A percentile compares a stretch with the other conserved stretches of the same genome.
Conservation (phyloP, 1,140 invertebrate genomes). For the Panagrolaimus sp. region DNA sequence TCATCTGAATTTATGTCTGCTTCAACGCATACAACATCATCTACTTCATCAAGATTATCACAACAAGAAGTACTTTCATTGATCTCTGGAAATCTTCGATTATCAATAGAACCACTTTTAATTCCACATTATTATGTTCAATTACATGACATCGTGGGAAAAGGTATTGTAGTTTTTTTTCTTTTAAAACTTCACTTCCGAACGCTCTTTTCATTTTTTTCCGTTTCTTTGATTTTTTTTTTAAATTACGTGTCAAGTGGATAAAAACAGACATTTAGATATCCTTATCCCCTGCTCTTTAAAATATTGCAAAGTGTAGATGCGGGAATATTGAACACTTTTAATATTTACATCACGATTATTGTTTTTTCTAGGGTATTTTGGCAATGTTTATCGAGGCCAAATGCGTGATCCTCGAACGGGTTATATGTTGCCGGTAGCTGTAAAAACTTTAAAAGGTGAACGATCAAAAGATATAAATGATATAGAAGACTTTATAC, state of each 20-base stretch:
- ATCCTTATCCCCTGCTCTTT: no score
- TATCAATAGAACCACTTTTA: slow-evolving; percentile 14
- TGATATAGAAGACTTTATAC: slow-evolving; percentile 49
- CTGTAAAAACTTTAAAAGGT: slow-evolving; percentile 46
- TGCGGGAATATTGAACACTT: neutral
- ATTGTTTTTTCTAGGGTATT: slow-evolving; percentile 40
- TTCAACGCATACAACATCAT: slow-evolving; percentile 6
- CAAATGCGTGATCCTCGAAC: slow-evolving; percentile 34
- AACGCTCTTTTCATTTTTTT: no score
- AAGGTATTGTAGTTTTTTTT: neutral
- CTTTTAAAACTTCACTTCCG: no score
- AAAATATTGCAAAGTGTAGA: no score
- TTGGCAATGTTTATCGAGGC: slow-evolving; percentile 48
- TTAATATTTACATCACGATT: neutral
- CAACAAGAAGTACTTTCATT: slow-evolving; percentile 19
- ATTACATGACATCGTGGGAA: slow-evolving; percentile 22
- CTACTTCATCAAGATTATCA: slow-evolving; percentile 21
- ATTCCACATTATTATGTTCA: slow-evolving; percentile 23
- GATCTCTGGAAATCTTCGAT: slow-evolving; percentile 5
- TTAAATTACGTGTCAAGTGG: neutral
- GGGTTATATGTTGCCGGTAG: slow-evolving; percentile 27
- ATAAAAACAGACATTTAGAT: neutral
- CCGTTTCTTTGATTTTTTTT: no score
- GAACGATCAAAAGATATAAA: slow-evolving; percentile 36
- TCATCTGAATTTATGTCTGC: slow-evolving; percentile 11